Base-by-base conservation (phyloP, 2,888 invertebrate species). In the Trachelus iudaicus region DNA sequence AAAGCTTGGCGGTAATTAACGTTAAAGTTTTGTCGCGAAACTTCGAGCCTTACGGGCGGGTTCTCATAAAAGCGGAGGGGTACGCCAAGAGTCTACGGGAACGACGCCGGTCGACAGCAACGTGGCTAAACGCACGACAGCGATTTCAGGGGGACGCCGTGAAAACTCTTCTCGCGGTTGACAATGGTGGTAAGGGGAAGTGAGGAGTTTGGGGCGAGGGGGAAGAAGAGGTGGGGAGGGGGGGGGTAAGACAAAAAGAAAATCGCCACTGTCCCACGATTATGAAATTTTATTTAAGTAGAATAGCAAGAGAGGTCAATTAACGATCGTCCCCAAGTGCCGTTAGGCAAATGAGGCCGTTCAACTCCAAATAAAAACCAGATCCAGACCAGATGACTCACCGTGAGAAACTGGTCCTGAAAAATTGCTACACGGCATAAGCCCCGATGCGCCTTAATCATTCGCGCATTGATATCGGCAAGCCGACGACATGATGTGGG, bases 111-210 rank as follows among this genome's bases (percentile, higher is more conserved):
- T 23, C 56, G 56, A 23, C 56, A 9, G 15, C 6, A 23, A 9
- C 23, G 23, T 15, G 15, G 56, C 56, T 56, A 87, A 88, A 86
- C 88, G 89, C 89, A 88, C 89, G 90, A 88, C 86, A 85, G 81
- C 82, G 86, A 84, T 84, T 83, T 83, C 85, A 87, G 89, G 89
- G 89, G 86, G 85, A 82, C 79, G 79, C 80, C 79, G 80, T 81
- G 83, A 81, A 85, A 86, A 86, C 85, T 86, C 86, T 84, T 86
- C 86, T 83, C 84, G 84, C 81, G 81, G 23, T 23, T 85, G 78
- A 81, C 80, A 81, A 81, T 81, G 77, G 77, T 77, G 78, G 1
- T n/a, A 13, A 37, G 69, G 23, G 31, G 69, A 40, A 34, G n/a
- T 3, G 30, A 15, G 68, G 33, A 31, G 56, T 13, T 4, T 9